Evolutionary conservation across 2,888 invertebrate species (phyloP).

Genomic region (Unio pictorum): DNA sequence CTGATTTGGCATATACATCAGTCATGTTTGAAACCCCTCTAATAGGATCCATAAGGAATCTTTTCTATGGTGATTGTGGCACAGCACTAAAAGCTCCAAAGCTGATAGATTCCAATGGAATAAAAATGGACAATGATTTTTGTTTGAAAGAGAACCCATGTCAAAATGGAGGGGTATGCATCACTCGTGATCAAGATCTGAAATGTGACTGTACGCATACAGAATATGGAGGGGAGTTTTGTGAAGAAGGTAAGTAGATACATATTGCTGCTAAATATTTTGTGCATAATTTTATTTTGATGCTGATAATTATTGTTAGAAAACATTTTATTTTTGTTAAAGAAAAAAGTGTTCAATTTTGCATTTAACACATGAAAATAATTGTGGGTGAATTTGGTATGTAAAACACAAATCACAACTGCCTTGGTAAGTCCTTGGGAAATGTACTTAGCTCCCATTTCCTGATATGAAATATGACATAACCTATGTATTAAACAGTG

Average conservation of each 20-base stretch:
- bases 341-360: too few species aligned
- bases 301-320: too few species aligned
- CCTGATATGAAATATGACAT: too few species aligned
- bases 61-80: slow-evolving; percentile 79
- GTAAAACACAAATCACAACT: too few species aligned
- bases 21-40: slow-evolving; percentile 95
- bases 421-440: too few species aligned
- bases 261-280: background rate
- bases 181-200: slow-evolving; percentile 94
- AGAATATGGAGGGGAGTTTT: slow-evolving; percentile 93
- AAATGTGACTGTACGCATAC: slow-evolving; percentile 95
- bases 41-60: slow-evolving; percentile 90
- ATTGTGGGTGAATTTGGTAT: too few species aligned
- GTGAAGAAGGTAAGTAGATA: slow-evolving; percentile 85
- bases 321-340: too few species aligned
- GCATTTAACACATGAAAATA: too few species aligned
- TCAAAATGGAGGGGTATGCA: slow-evolving; percentile 94
- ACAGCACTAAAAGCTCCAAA: slow-evolving; percentile 87
- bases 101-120: slow-evolving; percentile 80
- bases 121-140: slow-evolving; percentile 48
- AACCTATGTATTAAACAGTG: too few species aligned
- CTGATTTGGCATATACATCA: slow-evolving; percentile 84
- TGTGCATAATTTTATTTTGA: background rate
- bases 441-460: too few species aligned
- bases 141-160: slow-evolving; percentile 80